Base-by-base conservation (phyloP, 2,797 vertebrate species). In the Clarias fuscus region DNA sequence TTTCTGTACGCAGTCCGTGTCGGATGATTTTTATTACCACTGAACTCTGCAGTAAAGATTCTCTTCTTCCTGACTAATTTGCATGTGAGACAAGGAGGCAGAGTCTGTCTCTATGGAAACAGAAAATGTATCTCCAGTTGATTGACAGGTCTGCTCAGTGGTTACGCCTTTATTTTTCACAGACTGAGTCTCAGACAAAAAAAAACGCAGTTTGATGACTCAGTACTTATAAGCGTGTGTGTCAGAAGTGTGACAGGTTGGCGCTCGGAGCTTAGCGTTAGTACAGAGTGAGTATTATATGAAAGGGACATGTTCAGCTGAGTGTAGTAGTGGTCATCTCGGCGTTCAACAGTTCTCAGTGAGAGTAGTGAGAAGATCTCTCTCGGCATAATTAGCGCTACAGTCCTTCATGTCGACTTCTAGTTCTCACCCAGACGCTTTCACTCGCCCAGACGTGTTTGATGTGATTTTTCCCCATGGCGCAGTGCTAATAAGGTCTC, bases 61-160 rank as follows among this genome's bases (percentile, higher is more conserved):
- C 20, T 40, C 33, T 37, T 20, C 33, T 43, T 24, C 7, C 30
- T 62, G 77, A 79, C 59, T 64, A 22, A 62, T 79, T 40, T 59
- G 77, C 22, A 43, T 64, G 22, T 7, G 14, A 56, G 71, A 71
- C 72, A 27, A 85, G 70, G 64, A 87, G 62, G 30, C 48, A 67
- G 61, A 43, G 65, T 30, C 59, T 24, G 83, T 88, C 67, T 82
- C 71, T 75, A 62, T 88, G 72, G 65, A 68, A 87, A 86, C 65
- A 8, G 30, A 84, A 62, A 70, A 48, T 81, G 27, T 73, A 13
- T 18, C 43, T 14, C 15, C 30, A 13, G 2, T 40, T 82, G 86
- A 79, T 81, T 82, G 89, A 86, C 77, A 61, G 37, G 33, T 82
- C 84, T 76, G 24, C 30, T 62, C 30, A 61, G 11, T 62, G 37